Conservation (phyloP, 2,797 vertebrate species). For the Oryzias sinensis region DNA sequence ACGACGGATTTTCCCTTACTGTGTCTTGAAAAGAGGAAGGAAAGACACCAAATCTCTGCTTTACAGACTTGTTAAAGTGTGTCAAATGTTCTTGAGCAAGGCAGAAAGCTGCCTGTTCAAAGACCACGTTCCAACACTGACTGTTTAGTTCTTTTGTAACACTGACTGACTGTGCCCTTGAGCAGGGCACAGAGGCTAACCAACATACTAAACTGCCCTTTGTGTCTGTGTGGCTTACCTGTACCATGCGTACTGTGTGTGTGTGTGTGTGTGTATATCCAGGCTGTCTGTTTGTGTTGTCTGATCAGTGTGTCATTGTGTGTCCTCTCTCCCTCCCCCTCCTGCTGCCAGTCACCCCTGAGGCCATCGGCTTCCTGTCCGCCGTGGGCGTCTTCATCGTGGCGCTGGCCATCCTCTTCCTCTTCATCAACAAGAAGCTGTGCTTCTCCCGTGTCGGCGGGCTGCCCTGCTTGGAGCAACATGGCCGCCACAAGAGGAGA, state of each 20-base stretch:
- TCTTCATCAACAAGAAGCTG: conserved; percentile 89
- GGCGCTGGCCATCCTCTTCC: conserved; percentile 82
- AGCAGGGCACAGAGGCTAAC: conserved; percentile 24
- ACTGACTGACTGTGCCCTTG: conserved; percentile 14
- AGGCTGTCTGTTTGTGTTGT: conserved; percentile 71
- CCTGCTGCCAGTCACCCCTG: conserved; percentile 80
- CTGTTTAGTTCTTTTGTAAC: not conserved
- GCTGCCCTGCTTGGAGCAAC: conserved; percentile 76
- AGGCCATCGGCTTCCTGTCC: conserved; percentile 82
- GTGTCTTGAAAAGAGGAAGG: too few species aligned
- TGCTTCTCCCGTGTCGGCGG: conserved; percentile 81
- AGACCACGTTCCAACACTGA: not conserved
- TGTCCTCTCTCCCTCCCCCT: conserved; percentile 73
- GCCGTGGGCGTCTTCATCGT: conserved; percentile 82
- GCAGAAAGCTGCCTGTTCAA: not conserved
- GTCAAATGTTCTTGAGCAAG: not conserved
- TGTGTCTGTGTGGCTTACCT: conserved; percentile 67
- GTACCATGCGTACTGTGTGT: conserved; percentile 51
- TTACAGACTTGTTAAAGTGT: too few species aligned
- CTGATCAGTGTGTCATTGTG: conserved; percentile 76
- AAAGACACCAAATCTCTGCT: too few species aligned
- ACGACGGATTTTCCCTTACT: too few species aligned
- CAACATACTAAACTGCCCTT: conserved; percentile 64
- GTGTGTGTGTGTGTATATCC: conserved; percentile 35
- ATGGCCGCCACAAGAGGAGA: conserved; percentile 69